Conservation (phyloP, 2,797 vertebrate genomes). For the Etheostoma perlongum region DNA sequence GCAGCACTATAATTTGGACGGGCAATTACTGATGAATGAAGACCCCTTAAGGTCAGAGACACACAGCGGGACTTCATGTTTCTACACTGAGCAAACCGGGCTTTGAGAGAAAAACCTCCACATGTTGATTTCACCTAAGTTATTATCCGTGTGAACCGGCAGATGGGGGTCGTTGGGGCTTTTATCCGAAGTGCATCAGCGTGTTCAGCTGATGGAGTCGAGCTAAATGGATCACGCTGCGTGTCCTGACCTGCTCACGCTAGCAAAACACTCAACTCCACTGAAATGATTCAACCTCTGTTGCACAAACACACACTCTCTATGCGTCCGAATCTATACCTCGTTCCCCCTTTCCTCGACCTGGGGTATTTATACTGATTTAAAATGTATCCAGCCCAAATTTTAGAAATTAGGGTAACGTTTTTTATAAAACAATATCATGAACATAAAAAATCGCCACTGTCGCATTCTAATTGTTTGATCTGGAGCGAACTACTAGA, state of each 20-base stretch:
- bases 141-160: constrained; percentile 18
- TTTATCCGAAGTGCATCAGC: constrained; percentile 22
- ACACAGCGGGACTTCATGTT: not conserved
- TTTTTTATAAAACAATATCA: too few species aligned
- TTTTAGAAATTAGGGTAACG: too few species aligned
- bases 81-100: not conserved
- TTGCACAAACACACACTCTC: not conserved
- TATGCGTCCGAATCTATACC: fast-evolving
- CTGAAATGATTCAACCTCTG: not conserved
- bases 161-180: constrained; percentile 18
- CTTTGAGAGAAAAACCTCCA: constrained; percentile 18
- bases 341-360: not conserved
- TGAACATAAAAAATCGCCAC: too few species aligned
- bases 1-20: constrained; percentile 21
- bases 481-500: too few species aligned
- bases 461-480: too few species aligned
- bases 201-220: constrained; percentile 10
- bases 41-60: constrained; percentile 28
- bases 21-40: constrained; percentile 60
- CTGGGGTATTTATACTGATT: not conserved
- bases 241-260: constrained; percentile 20
- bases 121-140: constrained; percentile 27
- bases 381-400: too few species aligned
- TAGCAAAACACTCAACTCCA: constrained; percentile 8
- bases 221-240: constrained; percentile 13